Evolutionary conservation across 2,113 vertebrate genomes (phyloP).

Genomic region (Pterocles burchelli): DNA sequence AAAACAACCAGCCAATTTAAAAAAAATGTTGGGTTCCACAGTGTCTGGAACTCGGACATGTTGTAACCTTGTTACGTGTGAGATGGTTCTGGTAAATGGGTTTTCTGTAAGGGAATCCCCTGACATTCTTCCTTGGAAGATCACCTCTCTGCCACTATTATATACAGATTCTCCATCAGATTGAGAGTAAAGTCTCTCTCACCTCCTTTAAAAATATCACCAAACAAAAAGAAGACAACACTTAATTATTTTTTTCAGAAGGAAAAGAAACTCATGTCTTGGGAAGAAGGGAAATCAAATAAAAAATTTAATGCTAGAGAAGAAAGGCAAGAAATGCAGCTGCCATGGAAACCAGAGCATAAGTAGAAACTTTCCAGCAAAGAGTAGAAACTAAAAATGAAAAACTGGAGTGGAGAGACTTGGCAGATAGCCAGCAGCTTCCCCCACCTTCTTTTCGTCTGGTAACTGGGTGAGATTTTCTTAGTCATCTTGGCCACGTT

Average conservation of each 20-base stretch:
- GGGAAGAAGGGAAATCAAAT: slow-evolving; percentile 66
- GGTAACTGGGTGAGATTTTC: neutral
- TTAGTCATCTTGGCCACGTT: neutral
- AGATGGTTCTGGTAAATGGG: neutral
- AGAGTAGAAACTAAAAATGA: slow-evolving; percentile 65
- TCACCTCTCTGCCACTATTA: neutral
- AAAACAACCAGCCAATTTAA: neutral
- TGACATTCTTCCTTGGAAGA: neutral
- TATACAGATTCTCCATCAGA: neutral
- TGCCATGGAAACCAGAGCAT: slow-evolving; percentile 70
- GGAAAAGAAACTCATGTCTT: slow-evolving; percentile 30
- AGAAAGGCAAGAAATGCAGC: slow-evolving; percentile 71
- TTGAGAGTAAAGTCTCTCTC: neutral
- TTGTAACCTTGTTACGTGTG: neutral
- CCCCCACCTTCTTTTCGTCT: neutral
- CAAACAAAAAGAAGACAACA: neutral
- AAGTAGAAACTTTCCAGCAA: slow-evolving; percentile 74
- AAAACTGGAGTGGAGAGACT: slow-evolving; percentile 9
- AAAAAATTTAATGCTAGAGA: slow-evolving; percentile 51
- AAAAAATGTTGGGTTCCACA: neutral
- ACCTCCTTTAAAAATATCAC: slow-evolving; percentile 11
- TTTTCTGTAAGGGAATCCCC: slow-evolving; percentile 25
- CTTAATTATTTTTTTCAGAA: neutral
- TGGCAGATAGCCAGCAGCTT: slow-evolving; percentile 50
- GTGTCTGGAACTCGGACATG: neutral